These are phyloP conservation scores for Meganola albula DNA, from an alignment of 2,888 invertebrate species.

Conservation along the genomic window DNA sequence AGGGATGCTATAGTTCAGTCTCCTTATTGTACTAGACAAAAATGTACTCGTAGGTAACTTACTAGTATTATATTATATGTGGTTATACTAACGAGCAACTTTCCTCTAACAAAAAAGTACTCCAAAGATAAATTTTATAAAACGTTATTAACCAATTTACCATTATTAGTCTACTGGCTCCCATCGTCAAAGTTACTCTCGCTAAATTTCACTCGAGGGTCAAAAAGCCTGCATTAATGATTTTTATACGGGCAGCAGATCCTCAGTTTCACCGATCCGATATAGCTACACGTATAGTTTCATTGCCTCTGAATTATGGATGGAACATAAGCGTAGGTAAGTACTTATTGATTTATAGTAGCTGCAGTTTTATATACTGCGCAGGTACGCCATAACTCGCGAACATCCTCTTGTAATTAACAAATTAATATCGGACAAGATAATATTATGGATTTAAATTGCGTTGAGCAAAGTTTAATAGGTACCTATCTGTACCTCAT, in stretches of 20 bases:
- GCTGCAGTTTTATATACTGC: conserved; percentile 33
- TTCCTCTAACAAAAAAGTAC: too few species aligned
- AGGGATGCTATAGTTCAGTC: too few species aligned
- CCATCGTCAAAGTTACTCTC: conserved; percentile 19
- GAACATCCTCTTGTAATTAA: conserved; percentile 21
- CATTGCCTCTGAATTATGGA: conserved; percentile 49
- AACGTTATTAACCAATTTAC: conserved; percentile 18
- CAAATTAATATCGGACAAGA: conserved; percentile 27
- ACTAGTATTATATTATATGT: too few species aligned
- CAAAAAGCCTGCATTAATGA: conserved; percentile 39
- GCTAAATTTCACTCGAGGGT: conserved; percentile 34
- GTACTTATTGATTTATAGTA: conserved; percentile 41
- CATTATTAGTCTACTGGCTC: conserved; percentile 17
- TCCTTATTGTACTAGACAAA: too few species aligned
- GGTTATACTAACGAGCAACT: too few species aligned
- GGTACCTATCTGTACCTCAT: too few species aligned
- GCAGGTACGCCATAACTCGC: conserved; percentile 24
- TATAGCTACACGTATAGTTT: conserved; percentile 28
- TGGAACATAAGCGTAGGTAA: conserved; percentile 16
- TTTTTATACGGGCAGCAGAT: conserved; percentile 33
- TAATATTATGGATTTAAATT: conserved; percentile 18
- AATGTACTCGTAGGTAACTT: too few species aligned
- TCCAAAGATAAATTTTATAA: too few species aligned
- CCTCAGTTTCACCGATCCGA: conserved; percentile 25
- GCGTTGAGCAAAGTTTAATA: too few species aligned